Percentiles rank a stretch among this genome's conserved stretches.
These are phyloP conservation scores for Musca domestica DNA, from an alignment of 1,140 invertebrate genomes.

Conservation along the genomic window DNA sequence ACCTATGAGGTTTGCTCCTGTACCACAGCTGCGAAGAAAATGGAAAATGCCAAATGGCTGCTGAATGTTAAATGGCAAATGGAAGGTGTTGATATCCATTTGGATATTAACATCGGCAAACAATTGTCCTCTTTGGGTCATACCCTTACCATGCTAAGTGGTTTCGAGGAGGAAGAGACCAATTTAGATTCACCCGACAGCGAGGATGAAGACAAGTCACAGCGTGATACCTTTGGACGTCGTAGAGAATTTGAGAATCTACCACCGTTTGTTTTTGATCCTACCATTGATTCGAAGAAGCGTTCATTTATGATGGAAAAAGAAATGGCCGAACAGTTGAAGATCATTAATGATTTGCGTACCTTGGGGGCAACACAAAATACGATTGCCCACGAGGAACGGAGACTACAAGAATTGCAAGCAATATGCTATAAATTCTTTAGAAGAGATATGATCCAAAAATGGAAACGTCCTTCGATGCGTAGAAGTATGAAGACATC, in stretches of 20 bases:
- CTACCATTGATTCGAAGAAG: constrained; percentile 80
- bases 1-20: constrained; percentile 96
- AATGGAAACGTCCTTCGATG: constrained; percentile 49
- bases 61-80: constrained; percentile 98
- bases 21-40: constrained; percentile 76
- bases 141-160: constrained; percentile 91
- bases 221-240: constrained; percentile 55
- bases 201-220: constrained; percentile 64
- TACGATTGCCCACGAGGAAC: constrained; percentile 88
- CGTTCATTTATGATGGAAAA: constrained; percentile 92
- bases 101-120: constrained; percentile 95
- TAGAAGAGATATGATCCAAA: constrained; percentile 59
- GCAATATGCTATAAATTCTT: constrained; percentile 88
- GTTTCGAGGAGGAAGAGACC: constrained; percentile 78
- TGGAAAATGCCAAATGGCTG: constrained; percentile 97
- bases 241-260: constrained; percentile 66
- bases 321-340: constrained; percentile 95
- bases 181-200: constrained; percentile 72
- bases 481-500: constrained; percentile 45
- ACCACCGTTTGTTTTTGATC: constrained; percentile 83
- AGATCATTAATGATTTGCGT: constrained; percentile 89
- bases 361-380: constrained; percentile 85
- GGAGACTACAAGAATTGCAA: constrained; percentile 86
- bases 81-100: constrained; percentile 96
- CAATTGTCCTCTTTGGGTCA: constrained; percentile 89